Conservation (phyloP, 2,113 vertebrate species). For the Oryzias melastigma region DNA sequence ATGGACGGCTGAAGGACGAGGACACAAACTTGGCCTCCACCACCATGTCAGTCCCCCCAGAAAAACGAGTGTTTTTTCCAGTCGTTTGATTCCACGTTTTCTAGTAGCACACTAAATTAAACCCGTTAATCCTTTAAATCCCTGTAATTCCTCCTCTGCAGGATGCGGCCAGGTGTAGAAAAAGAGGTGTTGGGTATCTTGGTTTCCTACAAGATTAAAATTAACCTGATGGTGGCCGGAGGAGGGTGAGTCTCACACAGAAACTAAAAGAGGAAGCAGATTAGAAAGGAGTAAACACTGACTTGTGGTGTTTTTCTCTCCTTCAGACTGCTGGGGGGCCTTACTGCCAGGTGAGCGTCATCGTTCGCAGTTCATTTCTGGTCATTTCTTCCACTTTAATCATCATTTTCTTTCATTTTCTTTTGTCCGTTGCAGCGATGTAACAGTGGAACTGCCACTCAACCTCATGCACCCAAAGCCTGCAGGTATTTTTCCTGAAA, state of each 20-base stretch:
- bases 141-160: constrained; percentile 41
- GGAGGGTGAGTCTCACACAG: constrained; percentile 72
- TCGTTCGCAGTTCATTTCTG: not conserved
- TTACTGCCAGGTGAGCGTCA: constrained; percentile 83
- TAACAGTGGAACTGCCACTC: constrained; percentile 82
- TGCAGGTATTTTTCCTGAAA: constrained; percentile 44
- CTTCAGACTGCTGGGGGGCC: constrained; percentile 83
- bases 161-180: constrained; percentile 76
- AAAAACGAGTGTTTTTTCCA: not conserved
- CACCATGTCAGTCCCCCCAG: constrained; percentile 78
- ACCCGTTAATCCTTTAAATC: constrained; percentile 30
- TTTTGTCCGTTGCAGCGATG: constrained; percentile 76
- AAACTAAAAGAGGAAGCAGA: not conserved
- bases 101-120: constrained; percentile 9
- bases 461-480: constrained; percentile 87
- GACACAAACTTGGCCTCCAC: constrained; percentile 93
- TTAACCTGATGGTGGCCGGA: constrained; percentile 85
- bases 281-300: not conserved
- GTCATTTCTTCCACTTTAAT: not conserved
- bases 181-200: constrained; percentile 87
- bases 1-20: constrained; percentile 89
- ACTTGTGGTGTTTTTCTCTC: not conserved
- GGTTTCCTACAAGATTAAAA: constrained; percentile 89
- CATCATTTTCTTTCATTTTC: constrained; percentile 15
- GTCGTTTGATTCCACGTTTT: not conserved